Percentiles rank a stretch among this genome's conserved stretches.
phyloP scores from a whole-genome alignment of 92 coral and sea anemone species.

The Zoanthus sansibaricus region DNA sequence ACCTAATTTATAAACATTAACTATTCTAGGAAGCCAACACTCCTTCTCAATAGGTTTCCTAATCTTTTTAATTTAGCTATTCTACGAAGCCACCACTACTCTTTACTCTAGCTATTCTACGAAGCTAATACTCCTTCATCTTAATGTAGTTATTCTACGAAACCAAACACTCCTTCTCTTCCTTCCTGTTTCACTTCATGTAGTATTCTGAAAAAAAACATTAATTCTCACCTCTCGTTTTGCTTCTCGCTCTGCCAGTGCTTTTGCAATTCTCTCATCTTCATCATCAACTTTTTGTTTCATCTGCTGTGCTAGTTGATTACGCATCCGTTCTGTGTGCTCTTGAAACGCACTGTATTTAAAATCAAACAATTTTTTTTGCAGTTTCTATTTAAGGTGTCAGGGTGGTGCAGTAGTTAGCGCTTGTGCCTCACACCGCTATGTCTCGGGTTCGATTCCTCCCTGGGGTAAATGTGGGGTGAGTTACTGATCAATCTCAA shows the following conservation, averaged over 20 bases:
- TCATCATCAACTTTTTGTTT: constrained; percentile 96
- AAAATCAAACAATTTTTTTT: neutral
- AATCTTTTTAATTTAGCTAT: too few species aligned
- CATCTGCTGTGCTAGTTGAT: constrained; percentile 82
- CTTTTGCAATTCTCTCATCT: constrained; percentile 96
- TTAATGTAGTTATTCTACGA: neutral
- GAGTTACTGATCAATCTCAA: too few species aligned
- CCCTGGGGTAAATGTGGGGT: too few species aligned
- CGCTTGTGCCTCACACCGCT: too few species aligned
- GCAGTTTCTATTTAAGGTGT: too few species aligned
- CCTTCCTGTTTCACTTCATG: neutral
- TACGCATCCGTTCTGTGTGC: constrained; percentile 94
- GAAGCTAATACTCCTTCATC: neutral
- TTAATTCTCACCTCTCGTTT: constrained; percentile 74
- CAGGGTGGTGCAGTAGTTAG: too few species aligned
- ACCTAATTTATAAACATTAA: too few species aligned
- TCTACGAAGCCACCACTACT: too few species aligned
- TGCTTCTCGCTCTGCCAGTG: constrained; percentile 91
- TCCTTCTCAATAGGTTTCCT: too few species aligned
- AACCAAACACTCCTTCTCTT: neutral
- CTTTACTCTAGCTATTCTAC: too few species aligned
- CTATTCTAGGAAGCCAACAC: too few species aligned
- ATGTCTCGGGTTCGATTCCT: too few species aligned
- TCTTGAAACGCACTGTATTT: constrained; percentile 72
- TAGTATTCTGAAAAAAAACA: neutral